A percentile compares a stretch with the other conserved stretches of the same genome.
Evolutionary conservation across 1,140 invertebrate genomes (phyloP).

Genomic region (Mesaphorura yosii): DNA sequence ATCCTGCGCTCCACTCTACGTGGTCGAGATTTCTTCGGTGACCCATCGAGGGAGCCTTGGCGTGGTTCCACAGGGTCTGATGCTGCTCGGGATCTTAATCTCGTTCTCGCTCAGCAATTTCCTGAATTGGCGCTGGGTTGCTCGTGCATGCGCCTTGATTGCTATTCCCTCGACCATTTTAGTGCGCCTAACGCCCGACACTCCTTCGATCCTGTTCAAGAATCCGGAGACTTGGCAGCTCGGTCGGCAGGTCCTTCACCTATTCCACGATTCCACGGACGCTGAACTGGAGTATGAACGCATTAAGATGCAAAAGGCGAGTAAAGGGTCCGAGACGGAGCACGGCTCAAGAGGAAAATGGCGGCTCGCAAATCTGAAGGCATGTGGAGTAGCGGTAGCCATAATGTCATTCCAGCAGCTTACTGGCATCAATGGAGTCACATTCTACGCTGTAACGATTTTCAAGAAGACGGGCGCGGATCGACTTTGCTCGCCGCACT

Average conservation of each 20-base stretch:
- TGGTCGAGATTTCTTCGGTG: conserved; percentile 17
- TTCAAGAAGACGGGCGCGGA: conserved; percentile 8
- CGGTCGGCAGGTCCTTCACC: background rate
- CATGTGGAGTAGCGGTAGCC: conserved; percentile 15
- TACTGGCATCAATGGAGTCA: conserved; percentile 25
- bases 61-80: conserved; percentile 19
- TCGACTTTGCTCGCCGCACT: conserved; percentile 1
- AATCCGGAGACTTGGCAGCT: background rate
- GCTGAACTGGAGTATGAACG: background rate
- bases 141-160: conserved; percentile 2
- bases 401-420: conserved; percentile 24
- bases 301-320: background rate
- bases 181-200: conserved; percentile 11
- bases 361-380: too few relatives aligned
- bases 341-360: too few relatives aligned
- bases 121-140: conserved; percentile 14
- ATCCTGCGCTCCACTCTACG: conserved; percentile 15
- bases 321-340: background rate
- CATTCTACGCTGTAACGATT: conserved; percentile 23
- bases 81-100: conserved; percentile 23
- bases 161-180: conserved; percentile 8
- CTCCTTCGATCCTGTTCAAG: conserved; percentile 11
- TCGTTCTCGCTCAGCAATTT: conserved; percentile 18
- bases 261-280: background rate
- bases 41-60: conserved; percentile 14